Base-by-base conservation (phyloP, 2,888 invertebrate genomes). In the Scaptomyza caliginosa region DNA sequence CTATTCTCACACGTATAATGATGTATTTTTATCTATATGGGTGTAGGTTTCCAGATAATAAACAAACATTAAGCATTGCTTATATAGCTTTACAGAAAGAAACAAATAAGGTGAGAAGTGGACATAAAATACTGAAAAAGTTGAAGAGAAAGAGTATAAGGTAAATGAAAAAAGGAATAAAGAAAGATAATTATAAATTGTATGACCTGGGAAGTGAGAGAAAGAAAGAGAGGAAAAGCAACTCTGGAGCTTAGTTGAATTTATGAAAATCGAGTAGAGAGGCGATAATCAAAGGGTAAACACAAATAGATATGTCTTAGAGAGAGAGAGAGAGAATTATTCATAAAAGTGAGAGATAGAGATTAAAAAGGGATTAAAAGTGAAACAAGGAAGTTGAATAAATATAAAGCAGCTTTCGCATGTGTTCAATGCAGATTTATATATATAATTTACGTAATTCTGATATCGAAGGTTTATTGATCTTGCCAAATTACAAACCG, bases 401-500 rank as follows among this genome's bases (percentile, higher is more conserved):
- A n/a, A n/a, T n/a, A n/a, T n/a, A n/a, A n/a, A n/a, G n/a, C n/a
- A n/a, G n/a, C n/a, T n/a, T n/a, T n/a, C n/a, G n/a, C n/a, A n/a
- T n/a, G n/a, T n/a, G n/a, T n/a, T n/a, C n/a, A n/a, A n/a, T n/a
- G n/a, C n/a, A n/a, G n/a, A n/a, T n/a, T n/a, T n/a, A n/a, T n/a
- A n/a, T n/a, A n/a, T n/a, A n/a, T n/a, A n/a, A n/a, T n/a, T n/a
- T n/a, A n/a, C n/a, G n/a, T n/a, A n/a, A n/a, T n/a, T n/a, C n/a
- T n/a, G n/a, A n/a, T n/a, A n/a, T n/a, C 7, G 10, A 10, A 8
- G 60, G 66, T 56, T 56, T 66, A 56, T 51, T 66, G 48, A 66
- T 52, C 56, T 56, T 38, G 16, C 1, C 28, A 36, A 49, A 45
- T 40, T 55, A 32, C 21, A 32, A 32, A 32, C 32, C 21, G 34